Conservation (phyloP, 2,888 invertebrate genomes). For the Himalopsyche anomala region DNA sequence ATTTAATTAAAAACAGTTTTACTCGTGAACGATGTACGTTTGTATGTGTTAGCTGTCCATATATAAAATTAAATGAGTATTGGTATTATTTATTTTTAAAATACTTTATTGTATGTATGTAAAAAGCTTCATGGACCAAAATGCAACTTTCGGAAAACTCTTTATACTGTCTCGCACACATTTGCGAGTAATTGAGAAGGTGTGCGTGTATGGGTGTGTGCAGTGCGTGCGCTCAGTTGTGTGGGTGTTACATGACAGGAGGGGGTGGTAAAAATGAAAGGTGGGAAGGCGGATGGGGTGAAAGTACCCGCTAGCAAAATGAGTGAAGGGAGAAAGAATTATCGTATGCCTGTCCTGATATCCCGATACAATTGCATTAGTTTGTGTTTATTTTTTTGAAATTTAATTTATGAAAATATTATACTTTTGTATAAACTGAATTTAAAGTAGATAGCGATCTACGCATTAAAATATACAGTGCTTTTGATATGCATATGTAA, state of each 20-base stretch:
- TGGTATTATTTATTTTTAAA: too few species aligned
- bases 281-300: conserved; percentile 44
- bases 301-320: conserved; percentile 50
- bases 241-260: conserved; percentile 38
- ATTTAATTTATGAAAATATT: neutral
- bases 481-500: too few species aligned
- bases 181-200: conserved; percentile 28
- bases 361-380: neutral
- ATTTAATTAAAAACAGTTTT: too few species aligned
- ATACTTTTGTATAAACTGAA: too few species aligned
- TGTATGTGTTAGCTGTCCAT: too few species aligned
- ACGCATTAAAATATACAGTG: too few species aligned
- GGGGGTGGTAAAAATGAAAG: conserved; percentile 15
- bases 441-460: too few species aligned
- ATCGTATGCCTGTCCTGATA: neutral
- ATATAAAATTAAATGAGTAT: too few species aligned
- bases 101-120: neutral
- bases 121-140: neutral
- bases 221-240: conserved; percentile 33
- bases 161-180: conserved; percentile 2
- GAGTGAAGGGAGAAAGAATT: conserved; percentile 49
- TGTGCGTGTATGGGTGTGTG: conserved; percentile 29
- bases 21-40: too few species aligned
- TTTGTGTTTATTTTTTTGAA: neutral
- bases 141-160: conserved; percentile 29